A percentile compares a stretch with the other conserved stretches of the same genome.
Evolutionary conservation across 2,888 invertebrate species (phyloP).

Genomic region (Pinctada fucata): DNA sequence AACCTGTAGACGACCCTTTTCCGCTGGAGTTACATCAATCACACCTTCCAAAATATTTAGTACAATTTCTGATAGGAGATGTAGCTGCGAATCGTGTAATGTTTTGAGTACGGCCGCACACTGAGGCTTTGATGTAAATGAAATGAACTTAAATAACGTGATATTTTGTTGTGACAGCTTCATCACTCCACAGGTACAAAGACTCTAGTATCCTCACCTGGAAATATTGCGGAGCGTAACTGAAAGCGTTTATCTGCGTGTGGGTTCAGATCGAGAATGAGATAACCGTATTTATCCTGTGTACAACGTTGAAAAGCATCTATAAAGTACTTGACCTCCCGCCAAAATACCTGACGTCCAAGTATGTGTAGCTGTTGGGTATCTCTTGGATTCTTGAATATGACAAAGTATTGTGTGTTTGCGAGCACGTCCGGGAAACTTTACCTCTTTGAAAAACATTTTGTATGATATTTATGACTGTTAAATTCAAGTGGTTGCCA

Average conservation of each 20-base stretch:
- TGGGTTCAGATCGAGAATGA: constrained; percentile 38
- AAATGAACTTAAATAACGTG: not conserved
- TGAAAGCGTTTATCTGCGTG: constrained; percentile 16
- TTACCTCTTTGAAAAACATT: constrained; percentile 48
- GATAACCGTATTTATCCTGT: constrained; percentile 39
- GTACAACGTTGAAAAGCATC: constrained; percentile 40
- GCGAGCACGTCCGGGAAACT: constrained; percentile 45
- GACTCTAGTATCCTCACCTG: not conserved
- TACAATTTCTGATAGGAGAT: constrained; percentile 6
- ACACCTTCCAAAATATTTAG: constrained; percentile 4
- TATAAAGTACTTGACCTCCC: constrained; percentile 45
- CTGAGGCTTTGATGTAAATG: not conserved
- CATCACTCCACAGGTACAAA: constrained; percentile 5
- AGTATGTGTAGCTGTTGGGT: constrained; percentile 44
- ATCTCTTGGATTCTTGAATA: constrained; percentile 42
- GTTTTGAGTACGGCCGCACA: not conserved
- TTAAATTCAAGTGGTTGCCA: constrained; percentile 42
- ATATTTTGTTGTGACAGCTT: not conserved
- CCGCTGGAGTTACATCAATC: not conserved
- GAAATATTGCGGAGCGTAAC: not conserved
- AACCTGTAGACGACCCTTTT: not conserved
- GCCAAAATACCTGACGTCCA: constrained; percentile 46
- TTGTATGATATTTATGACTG: constrained; percentile 47
- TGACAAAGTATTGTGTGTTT: constrained; percentile 49
- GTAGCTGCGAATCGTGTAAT: not conserved